Evolutionary conservation across 2,888 invertebrate genomes (phyloP).

Genomic region (Digitonthophagus gazella): DNA sequence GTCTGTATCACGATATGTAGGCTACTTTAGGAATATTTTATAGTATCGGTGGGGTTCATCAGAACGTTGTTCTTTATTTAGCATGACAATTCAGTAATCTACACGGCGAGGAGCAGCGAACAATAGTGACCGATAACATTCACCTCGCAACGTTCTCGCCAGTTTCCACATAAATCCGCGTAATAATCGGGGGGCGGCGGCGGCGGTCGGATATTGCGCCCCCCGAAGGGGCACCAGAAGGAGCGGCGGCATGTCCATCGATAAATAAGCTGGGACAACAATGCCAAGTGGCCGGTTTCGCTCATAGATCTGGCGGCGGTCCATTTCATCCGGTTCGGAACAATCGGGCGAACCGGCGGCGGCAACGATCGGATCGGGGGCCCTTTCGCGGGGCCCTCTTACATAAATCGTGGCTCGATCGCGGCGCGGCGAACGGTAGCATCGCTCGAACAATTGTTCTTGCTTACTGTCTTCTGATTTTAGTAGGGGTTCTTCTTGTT

Average conservation of each 20-base stretch:
- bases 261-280: slow-evolving; percentile 51
- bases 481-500: slow-evolving; percentile 46
- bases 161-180: slow-evolving; percentile 13
- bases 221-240: neutral
- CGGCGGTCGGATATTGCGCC: neutral
- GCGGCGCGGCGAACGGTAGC: slow-evolving; percentile 48
- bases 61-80: neutral
- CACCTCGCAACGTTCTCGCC: slow-evolving; percentile 1
- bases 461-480: slow-evolving; percentile 47
- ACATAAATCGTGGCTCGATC: slow-evolving; percentile 48
- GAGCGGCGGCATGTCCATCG: slow-evolving; percentile 40
- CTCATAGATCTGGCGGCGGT: slow-evolving; percentile 45
- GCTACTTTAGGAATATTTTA: neutral
- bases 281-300: slow-evolving; percentile 48
- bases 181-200: slow-evolving; percentile 13
- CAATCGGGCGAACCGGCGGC: slow-evolving; percentile 33
- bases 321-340: slow-evolving; percentile 35
- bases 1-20: neutral
- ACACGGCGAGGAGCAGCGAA: slow-evolving; percentile 1
- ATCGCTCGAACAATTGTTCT: slow-evolving; percentile 52
- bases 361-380: slow-evolving; percentile 38
- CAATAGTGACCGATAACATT: slow-evolving; percentile 12
- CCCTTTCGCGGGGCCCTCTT: slow-evolving; percentile 32
- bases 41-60: slow-evolving; percentile 1
- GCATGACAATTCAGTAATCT: neutral